Evolutionary conservation across 2,113 vertebrate genomes (phyloP), one percentile per base, ranked within the genome.

Genomic region (Cyanistes caeruleus): DNA sequence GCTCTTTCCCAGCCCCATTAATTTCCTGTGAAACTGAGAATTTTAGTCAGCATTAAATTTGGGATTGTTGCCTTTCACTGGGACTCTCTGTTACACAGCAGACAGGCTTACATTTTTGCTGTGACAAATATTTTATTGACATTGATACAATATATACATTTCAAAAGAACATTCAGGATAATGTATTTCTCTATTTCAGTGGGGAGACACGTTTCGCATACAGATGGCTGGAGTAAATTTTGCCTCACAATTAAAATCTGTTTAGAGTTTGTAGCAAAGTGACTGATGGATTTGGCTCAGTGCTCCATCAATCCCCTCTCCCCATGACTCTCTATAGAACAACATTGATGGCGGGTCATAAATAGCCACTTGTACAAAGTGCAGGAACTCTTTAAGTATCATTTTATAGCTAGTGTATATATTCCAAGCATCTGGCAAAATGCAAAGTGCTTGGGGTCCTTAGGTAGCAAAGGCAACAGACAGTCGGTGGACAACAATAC

Each of bases 241-340:
- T 84, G 97, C 63, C 89, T 96, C 89, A 96, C 96, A 97, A 97
- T 97, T 97, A 97, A 97, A 97, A 97, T 95, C 96, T 97, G 96
- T 91, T 97, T 90, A 95, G 96, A 93, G 87, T 95, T 96, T 93
- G 94, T 92, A 95, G 87, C 10, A 11, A 92, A 96, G 91, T 96
- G 96, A 97, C 95, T 95, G 96, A 97, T 96, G 77, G 72, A 91
- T 97, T 96, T 30, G 91, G 48, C 85, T 93, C 89, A 70, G 70
- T 56, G 85, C 55, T 97, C 51, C 89, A 95, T 97, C 97, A 97
- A 86, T 92, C 62, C 84, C 84, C 82, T 80, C 72, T 60, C 85
- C 88, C 41, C 85, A 49, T 11, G 75, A 56, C 58, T 95, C 91
- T 94, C 87, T 9, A 11, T 84, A 93, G 85, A 95, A 94, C 84